Conservation (phyloP, 2,797 vertebrate genomes). For the Spheniscus humboldti region DNA sequence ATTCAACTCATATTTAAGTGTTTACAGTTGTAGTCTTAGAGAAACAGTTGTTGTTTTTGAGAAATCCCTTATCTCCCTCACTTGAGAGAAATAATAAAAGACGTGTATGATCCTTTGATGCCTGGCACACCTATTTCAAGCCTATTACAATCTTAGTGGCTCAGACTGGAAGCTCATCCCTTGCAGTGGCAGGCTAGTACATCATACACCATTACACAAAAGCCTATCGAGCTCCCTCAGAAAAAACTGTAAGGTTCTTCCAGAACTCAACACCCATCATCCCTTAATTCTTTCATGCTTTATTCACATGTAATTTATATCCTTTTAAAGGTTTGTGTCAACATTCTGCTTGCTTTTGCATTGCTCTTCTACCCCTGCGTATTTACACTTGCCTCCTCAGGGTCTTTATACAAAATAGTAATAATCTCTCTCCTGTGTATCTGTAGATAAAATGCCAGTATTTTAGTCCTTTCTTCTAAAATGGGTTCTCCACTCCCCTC, state of each 20-base stretch:
- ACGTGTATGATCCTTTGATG: fast-evolving
- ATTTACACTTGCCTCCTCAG: not conserved
- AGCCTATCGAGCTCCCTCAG: not conserved
- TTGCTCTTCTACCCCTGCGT: not conserved
- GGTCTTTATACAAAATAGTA: no score
- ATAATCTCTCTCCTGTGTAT: fast-evolving
- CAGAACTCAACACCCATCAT: not conserved
- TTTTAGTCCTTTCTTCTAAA: not conserved
- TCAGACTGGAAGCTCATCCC: not conserved
- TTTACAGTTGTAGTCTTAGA: fast-evolving
- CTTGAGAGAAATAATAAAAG: fast-evolving
- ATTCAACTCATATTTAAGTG: fast-evolving
- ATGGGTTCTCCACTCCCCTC: fast-evolving
- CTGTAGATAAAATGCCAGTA: not conserved
- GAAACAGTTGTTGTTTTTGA: not conserved
- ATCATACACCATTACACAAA: fast-evolving
- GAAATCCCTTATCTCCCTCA: not conserved
- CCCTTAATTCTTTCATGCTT: not conserved
- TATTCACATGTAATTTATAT: fast-evolving
- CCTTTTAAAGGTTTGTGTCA: not conserved
- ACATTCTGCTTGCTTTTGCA: not conserved
- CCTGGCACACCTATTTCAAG: fast-evolving
- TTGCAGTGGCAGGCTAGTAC: fast-evolving
- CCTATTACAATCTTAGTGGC: fast-evolving
- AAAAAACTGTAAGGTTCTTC: not conserved